These are phyloP conservation scores for Lasioglossum villosulum DNA, from an alignment of 2,888 invertebrate genomes.

Conservation along the genomic window DNA sequence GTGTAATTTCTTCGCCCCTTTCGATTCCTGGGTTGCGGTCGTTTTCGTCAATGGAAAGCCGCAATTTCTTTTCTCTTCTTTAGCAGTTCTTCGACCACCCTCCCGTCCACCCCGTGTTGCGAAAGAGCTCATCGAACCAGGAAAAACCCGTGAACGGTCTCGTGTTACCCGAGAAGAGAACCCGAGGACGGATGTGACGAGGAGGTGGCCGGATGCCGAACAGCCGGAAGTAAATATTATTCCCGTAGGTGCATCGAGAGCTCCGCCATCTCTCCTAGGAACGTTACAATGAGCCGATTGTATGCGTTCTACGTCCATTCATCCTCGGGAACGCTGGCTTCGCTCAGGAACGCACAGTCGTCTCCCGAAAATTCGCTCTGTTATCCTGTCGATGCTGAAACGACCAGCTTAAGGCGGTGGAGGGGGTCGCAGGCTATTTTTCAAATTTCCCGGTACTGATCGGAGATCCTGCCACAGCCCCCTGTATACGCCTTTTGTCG, in stretches of 20 bases:
- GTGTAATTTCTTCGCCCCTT: conserved; percentile 78
- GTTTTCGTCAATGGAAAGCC: conserved; percentile 58
- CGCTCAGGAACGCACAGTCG: background rate
- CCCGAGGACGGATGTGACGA: conserved; percentile 47
- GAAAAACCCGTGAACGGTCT: conserved; percentile 45
- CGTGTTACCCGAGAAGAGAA: conserved; percentile 30
- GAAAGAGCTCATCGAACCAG: conserved; percentile 25
- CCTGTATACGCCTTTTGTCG: conserved; percentile 61
- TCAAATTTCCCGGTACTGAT: conserved; percentile 65
- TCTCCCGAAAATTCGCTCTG: conserved; percentile 55
- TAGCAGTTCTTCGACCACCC: conserved; percentile 37
- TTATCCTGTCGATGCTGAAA: conserved; percentile 44
- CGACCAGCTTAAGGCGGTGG: conserved; percentile 14
- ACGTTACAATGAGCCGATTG: conserved; percentile 78
- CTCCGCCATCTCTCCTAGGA: conserved; percentile 51
- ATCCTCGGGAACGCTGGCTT: conserved; percentile 37
- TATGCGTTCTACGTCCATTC: conserved; percentile 65
- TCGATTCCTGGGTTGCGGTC: conserved; percentile 62
- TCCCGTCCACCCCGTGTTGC: conserved; percentile 32
- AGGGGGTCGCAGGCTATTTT: conserved; percentile 57
- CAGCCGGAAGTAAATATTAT: conserved; percentile 81
- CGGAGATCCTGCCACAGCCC: conserved; percentile 8
- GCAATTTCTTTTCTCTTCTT: conserved; percentile 70
- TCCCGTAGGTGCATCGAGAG: conserved; percentile 69
- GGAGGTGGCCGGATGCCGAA: conserved; percentile 54